phyloP scores from a whole-genome alignment of 2,113 vertebrate species.

The Sceloporus undulatus region DNA sequence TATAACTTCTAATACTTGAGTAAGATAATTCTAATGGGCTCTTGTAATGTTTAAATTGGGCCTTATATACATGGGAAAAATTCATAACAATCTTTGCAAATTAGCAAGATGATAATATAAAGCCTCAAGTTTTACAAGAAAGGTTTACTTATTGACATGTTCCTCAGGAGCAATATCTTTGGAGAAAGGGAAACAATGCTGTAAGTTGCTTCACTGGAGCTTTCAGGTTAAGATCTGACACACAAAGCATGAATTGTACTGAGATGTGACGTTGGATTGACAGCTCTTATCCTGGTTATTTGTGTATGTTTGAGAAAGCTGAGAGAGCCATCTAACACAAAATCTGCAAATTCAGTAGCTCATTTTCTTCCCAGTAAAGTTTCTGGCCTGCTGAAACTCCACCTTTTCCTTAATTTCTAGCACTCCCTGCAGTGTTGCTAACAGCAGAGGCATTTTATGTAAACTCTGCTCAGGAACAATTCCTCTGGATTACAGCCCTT shows the following conservation, averaged over 20 bases:
- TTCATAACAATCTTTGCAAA: neutral
- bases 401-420: neutral
- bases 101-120: constrained; percentile 15
- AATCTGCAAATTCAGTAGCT: neutral
- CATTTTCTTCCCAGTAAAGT: neutral
- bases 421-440: neutral
- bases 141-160: neutral
- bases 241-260: neutral
- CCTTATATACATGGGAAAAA: neutral
- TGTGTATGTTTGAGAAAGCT: neutral
- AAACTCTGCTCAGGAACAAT: constrained; percentile 18
- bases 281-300: neutral
- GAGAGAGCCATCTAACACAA: neutral
- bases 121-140: constrained; percentile 4
- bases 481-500: neutral
- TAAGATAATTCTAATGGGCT: neutral
- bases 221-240: neutral
- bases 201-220: neutral
- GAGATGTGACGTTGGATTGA: neutral
- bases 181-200: neutral
- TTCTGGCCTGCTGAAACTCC: neutral
- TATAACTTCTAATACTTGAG: too few relatives aligned
- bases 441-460: constrained; percentile 2
- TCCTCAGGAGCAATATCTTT: neutral
- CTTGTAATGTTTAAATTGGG: neutral